phyloP scores from a whole-genome alignment of 2,797 vertebrate genomes.

The Phalloptychus januarius region DNA sequence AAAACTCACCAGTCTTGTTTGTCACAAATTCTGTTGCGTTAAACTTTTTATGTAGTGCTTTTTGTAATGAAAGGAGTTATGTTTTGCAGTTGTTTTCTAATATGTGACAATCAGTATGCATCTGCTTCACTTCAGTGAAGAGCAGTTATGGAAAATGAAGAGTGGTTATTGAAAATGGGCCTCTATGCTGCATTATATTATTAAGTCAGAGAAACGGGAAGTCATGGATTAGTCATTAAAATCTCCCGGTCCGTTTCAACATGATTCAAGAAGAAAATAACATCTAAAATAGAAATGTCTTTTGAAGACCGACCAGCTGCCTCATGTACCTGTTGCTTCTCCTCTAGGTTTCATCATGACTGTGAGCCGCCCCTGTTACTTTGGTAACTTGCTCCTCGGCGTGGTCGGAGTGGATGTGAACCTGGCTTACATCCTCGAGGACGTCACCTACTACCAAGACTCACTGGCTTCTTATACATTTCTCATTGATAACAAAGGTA shows the following conservation, averaged over 20 bases:
- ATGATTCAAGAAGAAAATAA: background rate
- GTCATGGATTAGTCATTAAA: background rate
- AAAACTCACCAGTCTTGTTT: background rate
- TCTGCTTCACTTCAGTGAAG: background rate
- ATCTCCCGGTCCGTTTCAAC: background rate
- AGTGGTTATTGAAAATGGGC: background rate
- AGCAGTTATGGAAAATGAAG: background rate
- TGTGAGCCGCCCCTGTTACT: conserved; percentile 96
- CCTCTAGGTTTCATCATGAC: conserved; percentile 95
- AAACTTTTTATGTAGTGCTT: background rate
- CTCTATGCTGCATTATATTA: background rate
- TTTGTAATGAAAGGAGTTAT: background rate
- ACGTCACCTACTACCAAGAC: conserved; percentile 98
- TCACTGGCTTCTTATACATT: conserved; percentile 97
- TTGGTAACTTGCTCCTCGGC: conserved; percentile 94
- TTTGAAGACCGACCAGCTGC: background rate
- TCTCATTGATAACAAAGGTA: conserved; percentile 99
- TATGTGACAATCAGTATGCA: background rate
- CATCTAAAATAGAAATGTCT: background rate
- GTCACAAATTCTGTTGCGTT: background rate
- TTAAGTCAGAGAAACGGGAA: background rate
- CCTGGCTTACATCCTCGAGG: conserved; percentile 96
- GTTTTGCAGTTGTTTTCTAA: background rate
- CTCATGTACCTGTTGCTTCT: background rate
- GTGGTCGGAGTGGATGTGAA: conserved; percentile 98